These are phyloP conservation scores for Hestina assimilis DNA, from an alignment of 1,140 invertebrate genomes.

Conservation along the genomic window DNA sequence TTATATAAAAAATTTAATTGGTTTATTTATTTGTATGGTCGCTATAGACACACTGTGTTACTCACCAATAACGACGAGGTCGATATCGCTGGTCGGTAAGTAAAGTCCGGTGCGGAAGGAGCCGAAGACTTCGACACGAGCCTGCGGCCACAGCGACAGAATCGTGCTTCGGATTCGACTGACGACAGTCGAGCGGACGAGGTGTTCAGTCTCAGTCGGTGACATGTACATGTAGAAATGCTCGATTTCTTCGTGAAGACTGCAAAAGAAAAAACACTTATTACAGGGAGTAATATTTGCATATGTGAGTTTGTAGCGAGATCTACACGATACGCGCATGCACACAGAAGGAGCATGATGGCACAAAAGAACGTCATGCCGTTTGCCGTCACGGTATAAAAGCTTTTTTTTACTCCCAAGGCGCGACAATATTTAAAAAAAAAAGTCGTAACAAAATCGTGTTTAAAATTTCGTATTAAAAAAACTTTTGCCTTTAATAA, in stretches of 20 bases:
- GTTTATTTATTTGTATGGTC: too few species aligned
- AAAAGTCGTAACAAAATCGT: too few species aligned
- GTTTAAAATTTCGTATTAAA: too few species aligned
- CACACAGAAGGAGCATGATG: too few species aligned
- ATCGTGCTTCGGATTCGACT: constrained; percentile 92
- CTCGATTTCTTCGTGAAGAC: constrained; percentile 97
- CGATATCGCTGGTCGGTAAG: constrained; percentile 98
- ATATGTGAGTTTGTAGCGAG: background rate
- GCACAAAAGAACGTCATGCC: too few species aligned
- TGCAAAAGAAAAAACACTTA: constrained; percentile 48
- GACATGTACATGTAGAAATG: constrained; percentile 97
- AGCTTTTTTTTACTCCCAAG: too few species aligned
- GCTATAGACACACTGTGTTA: too few species aligned
- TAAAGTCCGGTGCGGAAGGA: constrained; percentile 97
- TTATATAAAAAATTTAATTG: too few species aligned
- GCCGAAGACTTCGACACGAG: constrained; percentile 96
- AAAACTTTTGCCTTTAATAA: too few species aligned
- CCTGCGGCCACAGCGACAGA: constrained; percentile 92
- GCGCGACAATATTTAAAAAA: too few species aligned
- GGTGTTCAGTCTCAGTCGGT: constrained; percentile 93
- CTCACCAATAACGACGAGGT: constrained; percentile 96
- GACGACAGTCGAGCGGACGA: constrained; percentile 91
- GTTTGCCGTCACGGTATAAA: too few species aligned
- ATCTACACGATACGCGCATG: too few species aligned
- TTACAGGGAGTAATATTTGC: background rate